Evolutionary conservation across 2,113 vertebrate genomes (phyloP), one percentile per base, ranked within the genome.

Genomic region (Eolophus roseicapilla): DNA sequence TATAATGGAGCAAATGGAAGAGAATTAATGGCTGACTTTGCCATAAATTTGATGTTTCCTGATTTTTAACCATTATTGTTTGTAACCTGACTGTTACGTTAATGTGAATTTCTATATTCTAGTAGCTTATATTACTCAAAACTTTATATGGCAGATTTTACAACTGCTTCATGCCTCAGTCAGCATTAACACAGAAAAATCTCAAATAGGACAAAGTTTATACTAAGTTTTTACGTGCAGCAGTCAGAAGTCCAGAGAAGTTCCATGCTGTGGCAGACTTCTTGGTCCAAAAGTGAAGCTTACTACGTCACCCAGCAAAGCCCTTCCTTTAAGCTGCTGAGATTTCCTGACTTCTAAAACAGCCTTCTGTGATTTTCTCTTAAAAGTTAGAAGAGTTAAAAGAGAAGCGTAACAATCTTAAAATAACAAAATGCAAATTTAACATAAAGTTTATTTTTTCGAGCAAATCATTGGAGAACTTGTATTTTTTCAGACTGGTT

Each of bases 1-100:
- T 50, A 76, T 93, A 91, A 92, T 92, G 35, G 69, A 79, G 39
- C 16, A 88, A 94, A 78, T 49, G 65, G 57, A 86, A 92, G 68
- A 70, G 43, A 94, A 46, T 90, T 90, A 93, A 81, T 71, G 33
- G 19, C 33, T 70, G 79, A 67, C 7, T 86, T 92, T 78, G 29
- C 11, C 55, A 64, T 55, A 86, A 90, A 46, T 77, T 82, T 87
- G 5, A 10, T 53, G 10, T 82, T 93, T 94, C 39, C 39, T 41
- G 8, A 64, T 86, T 86, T 92, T 90, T 41, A 81, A 74, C 9
- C 50, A 33, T 84, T 84, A 41, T 47, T 35, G 9, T 71, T 83
- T 86, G 65, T 44, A 96, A 76, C 47, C 27, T 76, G 63, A 74
- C 71, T 71, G 31, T 60, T 91, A 85, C 15, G 31, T 65, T 79